A percentile compares a stretch with the other conserved stretches of the same genome.
phyloP scores from a whole-genome alignment of 2,888 invertebrate species.

The Branchellion lobata region DNA sequence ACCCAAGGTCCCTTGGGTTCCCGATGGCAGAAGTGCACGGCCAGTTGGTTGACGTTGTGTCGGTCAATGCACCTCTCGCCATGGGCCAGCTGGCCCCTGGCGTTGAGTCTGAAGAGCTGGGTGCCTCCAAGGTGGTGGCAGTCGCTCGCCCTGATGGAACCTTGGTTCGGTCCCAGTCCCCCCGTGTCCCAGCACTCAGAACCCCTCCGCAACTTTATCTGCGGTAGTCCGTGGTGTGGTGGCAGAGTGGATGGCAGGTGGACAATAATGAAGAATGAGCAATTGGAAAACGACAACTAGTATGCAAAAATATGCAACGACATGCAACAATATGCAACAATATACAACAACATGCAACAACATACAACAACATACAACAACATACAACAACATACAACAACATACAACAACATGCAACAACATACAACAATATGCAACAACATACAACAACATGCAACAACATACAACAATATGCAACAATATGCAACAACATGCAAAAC shows the following conservation, averaged over 20 bases:
- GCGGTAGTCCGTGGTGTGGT: conserved; percentile 46
- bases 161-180: conserved; percentile 80
- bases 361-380: no score
- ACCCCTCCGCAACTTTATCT: conserved; percentile 56
- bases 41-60: conserved; percentile 63
- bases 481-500: no score
- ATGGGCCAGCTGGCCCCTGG: conserved; percentile 87
- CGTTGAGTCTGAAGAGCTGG: conserved; percentile 84
- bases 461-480: no score
- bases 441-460: no score
- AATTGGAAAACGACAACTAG: no score
- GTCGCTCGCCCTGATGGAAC: conserved; percentile 80
- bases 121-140: conserved; percentile 89
- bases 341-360: no score
- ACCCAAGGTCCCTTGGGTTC: conserved; percentile 93
- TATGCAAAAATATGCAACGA: no score
- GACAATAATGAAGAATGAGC: no score
- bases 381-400: no score
- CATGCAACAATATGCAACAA: no score
- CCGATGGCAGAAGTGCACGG: conserved; percentile 82
- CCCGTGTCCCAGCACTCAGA: conserved; percentile 83
- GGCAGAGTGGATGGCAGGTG: neutral
- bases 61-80: conserved; percentile 94
- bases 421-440: no score
- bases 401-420: no score